phyloP scores from a whole-genome alignment of 2,888 invertebrate species.

The Patella pellucida region DNA sequence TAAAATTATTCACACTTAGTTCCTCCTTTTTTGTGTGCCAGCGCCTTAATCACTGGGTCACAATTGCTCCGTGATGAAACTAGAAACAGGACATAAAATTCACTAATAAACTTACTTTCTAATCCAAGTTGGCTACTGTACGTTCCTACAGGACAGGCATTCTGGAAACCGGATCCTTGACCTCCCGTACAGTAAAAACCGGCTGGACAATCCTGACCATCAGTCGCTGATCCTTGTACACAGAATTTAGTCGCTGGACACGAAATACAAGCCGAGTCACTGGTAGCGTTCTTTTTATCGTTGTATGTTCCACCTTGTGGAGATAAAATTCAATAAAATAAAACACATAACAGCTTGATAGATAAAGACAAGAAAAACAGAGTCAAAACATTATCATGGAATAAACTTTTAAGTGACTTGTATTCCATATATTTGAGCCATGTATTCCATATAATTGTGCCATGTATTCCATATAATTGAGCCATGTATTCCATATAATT shows the following conservation, averaged over 20 bases:
- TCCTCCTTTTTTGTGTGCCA: no score
- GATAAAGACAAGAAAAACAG: neutral
- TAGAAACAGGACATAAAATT: no score
- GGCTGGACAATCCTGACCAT: conserved; percentile 51
- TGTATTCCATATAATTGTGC: no score
- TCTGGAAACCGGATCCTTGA: conserved; percentile 56
- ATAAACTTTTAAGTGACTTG: neutral
- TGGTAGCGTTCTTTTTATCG: conserved; percentile 47
- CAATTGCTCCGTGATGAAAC: no score
- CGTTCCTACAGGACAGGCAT: conserved; percentile 65
- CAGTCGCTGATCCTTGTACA: conserved; percentile 40
- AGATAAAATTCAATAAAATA: neutral
- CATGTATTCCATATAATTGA: no score
- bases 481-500: no score
- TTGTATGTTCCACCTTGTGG: conserved; percentile 63
- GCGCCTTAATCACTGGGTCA: no score
- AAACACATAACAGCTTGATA: neutral
- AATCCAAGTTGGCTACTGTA: conserved; percentile 56
- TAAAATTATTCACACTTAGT: no score
- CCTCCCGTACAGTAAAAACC: conserved; percentile 60
- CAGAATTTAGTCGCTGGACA: conserved; percentile 60
- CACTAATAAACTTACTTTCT: conserved; percentile 46
- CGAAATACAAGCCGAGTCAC: conserved; percentile 41
- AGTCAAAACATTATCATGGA: neutral
- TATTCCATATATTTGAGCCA: no score